Base-by-base conservation (phyloP, 2,113 vertebrate species). In the Glaucomys volans region DNA sequence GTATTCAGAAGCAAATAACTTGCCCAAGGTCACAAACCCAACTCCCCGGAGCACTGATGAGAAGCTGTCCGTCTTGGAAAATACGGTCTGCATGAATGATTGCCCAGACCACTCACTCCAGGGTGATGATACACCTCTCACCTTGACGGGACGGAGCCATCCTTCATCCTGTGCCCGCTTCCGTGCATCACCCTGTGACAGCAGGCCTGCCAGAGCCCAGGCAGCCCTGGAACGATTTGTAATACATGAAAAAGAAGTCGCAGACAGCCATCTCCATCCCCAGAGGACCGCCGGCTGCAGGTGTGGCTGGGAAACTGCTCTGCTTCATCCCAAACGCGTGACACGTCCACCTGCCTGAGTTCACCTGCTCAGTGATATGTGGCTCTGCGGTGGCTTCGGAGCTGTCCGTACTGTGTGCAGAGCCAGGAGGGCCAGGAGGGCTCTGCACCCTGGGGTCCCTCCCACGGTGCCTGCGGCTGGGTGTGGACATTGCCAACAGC, bases 101-200 rank as follows among this genome's bases (percentile, higher is more conserved):
- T 80, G 90, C 82, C 93, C 40, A 22, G 74, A 92, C 88, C 96
- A 72, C 91, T 90, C 0, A 0, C 89, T 76, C 0, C 40, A 85
- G 97, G 72, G 97, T 85, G 93, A 96, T 95, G 69, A 72, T 69
- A 77, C 28, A 44, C 44, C 0, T 47, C 32, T 94, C 87, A 59
- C 97, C 95, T 97, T 95, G 97, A 94, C 47, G 1, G 97, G 97
- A 79, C 20, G 14, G 80, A 97, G 35, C 95, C 85, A 87, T 97
- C 87, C 64, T 97, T 97, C 86, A 20, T 88, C 90, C 88, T 4
- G 79, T 37, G 52, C 92, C 83, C 90, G 81, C 87, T 82, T 97
- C 97, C 93, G n/a, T 71, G 94, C 26, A 5, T 4, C 96, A 88
- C 86, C 92, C 97, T 35, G 50, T 24, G 97, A 94, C 97, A 87